Base-by-base conservation (phyloP, 2,797 vertebrate species). In the Acanthopagrus latus region DNA sequence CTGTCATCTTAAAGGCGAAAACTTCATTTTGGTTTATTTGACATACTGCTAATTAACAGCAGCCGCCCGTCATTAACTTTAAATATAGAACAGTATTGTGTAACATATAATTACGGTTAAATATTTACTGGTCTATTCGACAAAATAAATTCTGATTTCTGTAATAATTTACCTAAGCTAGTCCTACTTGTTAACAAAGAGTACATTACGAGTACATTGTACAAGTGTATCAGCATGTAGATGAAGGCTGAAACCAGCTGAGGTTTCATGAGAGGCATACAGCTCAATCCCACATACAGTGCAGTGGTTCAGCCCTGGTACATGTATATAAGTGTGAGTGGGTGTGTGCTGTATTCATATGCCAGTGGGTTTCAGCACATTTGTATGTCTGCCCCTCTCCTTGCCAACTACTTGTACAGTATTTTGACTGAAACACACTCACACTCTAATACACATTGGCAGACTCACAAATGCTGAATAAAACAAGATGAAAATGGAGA, bases 241-340 rank as follows among this genome's bases (percentile, higher is more conserved):
- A 83, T 87, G 74, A 74, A 88, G 82, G 83, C 81, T 81, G 74
- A 80, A 86, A 84, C 65, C 78, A 85, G 78, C 75, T 75, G 68
- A 88, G 88, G 81, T 82, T 87, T 87, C 43, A 77, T 60, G 65
- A 87, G 81, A 80, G 68, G 81, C 54, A 56, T 71, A 80, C 76
- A 76, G 84, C 80, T 81, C 76, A 89, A 77, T 83, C 80, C 86
- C 86, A 88, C 85, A 84, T 89, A 86, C 75, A 88, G 78, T 79
- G 73, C 66, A 90, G 82, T 81, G 83, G 85, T 91, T 89, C 85
- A 87, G 79, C 80, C 83, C 76, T 84, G 86, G 82, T 86, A 81
- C 64, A 85, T 85, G 82, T 82, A 74, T 90, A 70, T 71, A 78
- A 80, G 83, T 86, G 76, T 83, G 86, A 80, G 88, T 90, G 86